A percentile compares a stretch with the other conserved stretches of the same genome.
Conservation (phyloP, 2,113 vertebrate genomes). For the Callorhinus ursinus region DNA sequence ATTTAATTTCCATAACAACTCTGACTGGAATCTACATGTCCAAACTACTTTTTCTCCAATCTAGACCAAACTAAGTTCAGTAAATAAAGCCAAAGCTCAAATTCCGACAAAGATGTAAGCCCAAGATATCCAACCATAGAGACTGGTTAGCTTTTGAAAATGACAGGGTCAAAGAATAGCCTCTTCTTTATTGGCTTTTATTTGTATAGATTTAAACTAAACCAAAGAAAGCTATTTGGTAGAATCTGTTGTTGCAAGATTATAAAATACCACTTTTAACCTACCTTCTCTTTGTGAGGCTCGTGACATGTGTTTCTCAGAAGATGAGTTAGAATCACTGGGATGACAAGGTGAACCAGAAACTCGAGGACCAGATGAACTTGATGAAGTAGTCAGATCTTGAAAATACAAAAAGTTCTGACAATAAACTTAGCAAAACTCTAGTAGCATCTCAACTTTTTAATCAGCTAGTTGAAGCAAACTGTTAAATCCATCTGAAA, state of each 20-base stretch:
- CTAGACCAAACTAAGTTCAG: slow-evolving; percentile 19
- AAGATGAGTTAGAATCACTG: slow-evolving; percentile 86
- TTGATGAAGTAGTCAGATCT: slow-evolving; percentile 84
- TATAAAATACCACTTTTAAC: slow-evolving; percentile 53
- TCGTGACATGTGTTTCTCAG: slow-evolving; percentile 91
- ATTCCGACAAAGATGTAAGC: slow-evolving; percentile 20
- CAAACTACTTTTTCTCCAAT: slow-evolving; percentile 30
- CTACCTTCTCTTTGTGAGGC: slow-evolving; percentile 93
- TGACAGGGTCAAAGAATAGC: background rate
- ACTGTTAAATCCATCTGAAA: slow-evolving; percentile 44
- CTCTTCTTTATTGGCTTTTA: slow-evolving; percentile 13
- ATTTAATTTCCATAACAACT: slow-evolving; percentile 37
- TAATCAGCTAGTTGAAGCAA: slow-evolving; percentile 19
- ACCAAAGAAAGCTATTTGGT: slow-evolving; percentile 38
- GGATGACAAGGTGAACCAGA: slow-evolving; percentile 91
- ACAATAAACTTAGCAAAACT: slow-evolving; percentile 46
- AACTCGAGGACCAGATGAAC: slow-evolving; percentile 89
- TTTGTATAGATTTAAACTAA: slow-evolving; percentile 59
- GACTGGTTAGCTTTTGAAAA: slow-evolving; percentile 24
- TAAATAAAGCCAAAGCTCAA: slow-evolving; percentile 46
- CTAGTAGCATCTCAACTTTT: slow-evolving; percentile 31
- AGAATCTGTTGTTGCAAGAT: slow-evolving; percentile 12
- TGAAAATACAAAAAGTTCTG: slow-evolving; percentile 74
- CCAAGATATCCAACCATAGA: background rate
- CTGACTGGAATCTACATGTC: background rate